These are phyloP conservation scores for Pipistrellus pipistrellus DNA, from an alignment of 2,797 vertebrate species.

Conservation along the genomic window DNA sequence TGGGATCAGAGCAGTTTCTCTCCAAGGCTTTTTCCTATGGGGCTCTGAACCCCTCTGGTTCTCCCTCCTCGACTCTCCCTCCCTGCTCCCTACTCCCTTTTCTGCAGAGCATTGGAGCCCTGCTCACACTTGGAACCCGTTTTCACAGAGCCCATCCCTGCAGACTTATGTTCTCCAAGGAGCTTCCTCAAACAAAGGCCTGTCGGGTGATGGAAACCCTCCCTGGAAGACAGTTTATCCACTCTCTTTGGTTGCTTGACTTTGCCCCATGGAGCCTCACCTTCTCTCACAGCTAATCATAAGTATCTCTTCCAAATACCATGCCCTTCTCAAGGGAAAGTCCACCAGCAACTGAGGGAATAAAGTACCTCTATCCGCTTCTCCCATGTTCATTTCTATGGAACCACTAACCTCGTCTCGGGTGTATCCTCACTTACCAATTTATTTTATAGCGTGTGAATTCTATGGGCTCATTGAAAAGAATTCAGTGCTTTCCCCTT, in stretches of 20 bases:
- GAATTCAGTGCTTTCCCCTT: neutral
- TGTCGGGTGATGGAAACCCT: neutral
- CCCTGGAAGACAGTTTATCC: neutral
- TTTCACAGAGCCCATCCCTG: neutral
- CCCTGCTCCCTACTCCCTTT: neutral
- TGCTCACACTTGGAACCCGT: neutral
- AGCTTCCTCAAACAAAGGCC: neutral
- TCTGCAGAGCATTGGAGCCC: conserved; percentile 4
- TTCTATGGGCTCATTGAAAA: conserved; percentile 18
- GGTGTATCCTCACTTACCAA: neutral
- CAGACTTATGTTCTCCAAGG: neutral
- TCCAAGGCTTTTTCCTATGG: rapidly evolving
- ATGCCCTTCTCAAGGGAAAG: neutral
- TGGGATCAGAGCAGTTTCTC: neutral
- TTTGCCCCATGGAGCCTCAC: neutral
- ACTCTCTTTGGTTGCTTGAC: neutral
- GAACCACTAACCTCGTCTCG: neutral
- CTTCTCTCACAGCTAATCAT: neutral
- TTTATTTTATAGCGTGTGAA: conserved; percentile 31
- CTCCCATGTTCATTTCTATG: neutral
- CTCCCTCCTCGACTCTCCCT: neutral
- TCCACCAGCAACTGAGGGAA: neutral
- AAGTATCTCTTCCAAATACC: conserved; percentile 26
- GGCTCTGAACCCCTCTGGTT: neutral
- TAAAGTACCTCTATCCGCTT: neutral